Evolutionary conservation across 2,888 invertebrate genomes (phyloP).

Genomic region (Drosophila kambysellisi): DNA sequence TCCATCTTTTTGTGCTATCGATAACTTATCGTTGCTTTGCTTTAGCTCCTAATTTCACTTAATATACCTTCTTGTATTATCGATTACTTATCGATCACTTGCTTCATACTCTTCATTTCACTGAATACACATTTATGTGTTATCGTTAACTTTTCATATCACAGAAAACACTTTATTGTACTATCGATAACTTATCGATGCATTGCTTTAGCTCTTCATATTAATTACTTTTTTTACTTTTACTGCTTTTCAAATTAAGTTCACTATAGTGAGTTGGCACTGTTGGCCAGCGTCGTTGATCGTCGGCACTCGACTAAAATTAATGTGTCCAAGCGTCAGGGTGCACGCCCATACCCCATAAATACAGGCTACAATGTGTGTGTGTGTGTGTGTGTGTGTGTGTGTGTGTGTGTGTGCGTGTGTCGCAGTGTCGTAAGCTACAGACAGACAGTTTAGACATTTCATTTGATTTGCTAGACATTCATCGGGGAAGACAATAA

Average conservation of each 20-base stretch:
- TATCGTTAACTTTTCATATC: background rate
- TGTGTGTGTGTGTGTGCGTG: background rate
- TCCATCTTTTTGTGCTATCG: background rate
- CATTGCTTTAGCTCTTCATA: too few relatives aligned
- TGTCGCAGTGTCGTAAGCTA: slow-evolving; percentile 30
- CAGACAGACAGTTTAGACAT: slow-evolving; percentile 57
- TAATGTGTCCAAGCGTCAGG: slow-evolving; percentile 58
- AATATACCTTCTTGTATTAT: background rate
- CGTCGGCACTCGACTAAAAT: slow-evolving; percentile 41
- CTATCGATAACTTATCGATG: background rate
- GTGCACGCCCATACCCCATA: slow-evolving; percentile 59
- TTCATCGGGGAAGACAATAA: slow-evolving; percentile 68
- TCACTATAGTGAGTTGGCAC: slow-evolving; percentile 16
- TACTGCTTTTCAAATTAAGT: background rate
- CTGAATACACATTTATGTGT: background rate
- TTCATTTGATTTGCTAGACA: slow-evolving; percentile 65
- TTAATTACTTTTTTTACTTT: background rate
- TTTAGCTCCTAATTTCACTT: background rate
- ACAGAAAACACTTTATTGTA: background rate
- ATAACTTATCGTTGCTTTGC: background rate
- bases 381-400: background rate
- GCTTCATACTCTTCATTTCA: too few relatives aligned
- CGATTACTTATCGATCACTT: background rate
- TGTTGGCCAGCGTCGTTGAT: slow-evolving; percentile 12
- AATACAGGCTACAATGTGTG: slow-evolving; percentile 37